These are phyloP conservation scores for Vandiemenella viatica DNA, from an alignment of 2,888 invertebrate genomes.

Conservation along the genomic window DNA sequence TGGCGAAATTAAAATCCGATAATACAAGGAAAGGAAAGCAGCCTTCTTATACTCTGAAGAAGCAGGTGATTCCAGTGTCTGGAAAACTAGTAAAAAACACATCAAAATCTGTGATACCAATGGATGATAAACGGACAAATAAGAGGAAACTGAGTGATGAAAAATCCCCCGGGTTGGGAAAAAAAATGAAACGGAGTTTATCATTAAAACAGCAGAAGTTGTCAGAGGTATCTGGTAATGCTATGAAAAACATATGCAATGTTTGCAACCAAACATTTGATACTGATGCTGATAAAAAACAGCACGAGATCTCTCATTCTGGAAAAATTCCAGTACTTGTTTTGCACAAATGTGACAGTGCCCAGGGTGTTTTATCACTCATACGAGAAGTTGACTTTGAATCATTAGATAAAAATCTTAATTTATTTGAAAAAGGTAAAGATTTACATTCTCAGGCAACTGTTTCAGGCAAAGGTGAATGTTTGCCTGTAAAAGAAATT, in stretches of 20 bases:
- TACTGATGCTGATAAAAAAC: not conserved
- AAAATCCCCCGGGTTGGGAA: not conserved
- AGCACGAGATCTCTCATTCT: not conserved
- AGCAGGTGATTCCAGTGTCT: too few relatives aligned
- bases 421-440: too few relatives aligned
- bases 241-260: too few relatives aligned
- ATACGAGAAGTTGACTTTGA: not conserved
- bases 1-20: too few relatives aligned
- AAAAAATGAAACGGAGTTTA: not conserved
- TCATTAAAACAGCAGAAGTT: not conserved
- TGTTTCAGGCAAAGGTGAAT: too few relatives aligned
- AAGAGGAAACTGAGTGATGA: not conserved
- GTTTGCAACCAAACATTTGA: not conserved
- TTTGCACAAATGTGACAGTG: not conserved
- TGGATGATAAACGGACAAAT: not conserved
- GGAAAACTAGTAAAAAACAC: not conserved
- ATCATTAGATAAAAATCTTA: not conserved
- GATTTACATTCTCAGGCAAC: too few relatives aligned
- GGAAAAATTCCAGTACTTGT: not conserved
- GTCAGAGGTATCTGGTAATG: too few relatives aligned
- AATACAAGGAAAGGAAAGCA: too few relatives aligned
- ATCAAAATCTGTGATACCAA: not conserved
- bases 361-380: not conserved
- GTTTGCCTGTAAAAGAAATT: too few relatives aligned
- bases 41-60: too few relatives aligned